Conservation (phyloP, 2,113 vertebrate genomes). For the Phocoena sinus region DNA sequence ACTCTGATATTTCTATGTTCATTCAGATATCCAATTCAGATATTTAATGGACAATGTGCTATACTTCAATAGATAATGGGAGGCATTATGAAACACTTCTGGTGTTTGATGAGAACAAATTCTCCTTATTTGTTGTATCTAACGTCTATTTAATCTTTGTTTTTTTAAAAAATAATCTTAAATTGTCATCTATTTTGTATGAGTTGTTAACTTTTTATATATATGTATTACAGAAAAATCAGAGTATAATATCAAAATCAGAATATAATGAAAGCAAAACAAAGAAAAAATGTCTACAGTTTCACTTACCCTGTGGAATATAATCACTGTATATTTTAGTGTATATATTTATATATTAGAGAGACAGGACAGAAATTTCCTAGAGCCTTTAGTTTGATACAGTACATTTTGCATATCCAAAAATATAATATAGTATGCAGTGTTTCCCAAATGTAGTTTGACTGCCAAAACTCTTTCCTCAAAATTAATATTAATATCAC, state of each 20-base stretch:
- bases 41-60: neutral
- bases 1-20: neutral
- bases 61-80: neutral
- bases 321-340: neutral
- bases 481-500: conserved; percentile 4
- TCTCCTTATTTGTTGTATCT: neutral
- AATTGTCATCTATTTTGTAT: neutral
- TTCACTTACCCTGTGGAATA: neutral
- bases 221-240: neutral
- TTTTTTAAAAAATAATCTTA: neutral
- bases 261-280: neutral
- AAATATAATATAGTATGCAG: neutral
- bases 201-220: neutral
- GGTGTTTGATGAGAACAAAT: neutral
- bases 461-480: neutral
- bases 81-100: neutral
- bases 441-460: neutral
- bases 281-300: neutral
- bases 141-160: neutral
- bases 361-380: neutral
- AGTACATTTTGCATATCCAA: neutral
- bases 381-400: neutral
- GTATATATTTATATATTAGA: neutral
- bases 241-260: neutral
- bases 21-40: neutral